Conservation (phyloP, 2,113 vertebrate species). For the Atrichornis clamosus region DNA sequence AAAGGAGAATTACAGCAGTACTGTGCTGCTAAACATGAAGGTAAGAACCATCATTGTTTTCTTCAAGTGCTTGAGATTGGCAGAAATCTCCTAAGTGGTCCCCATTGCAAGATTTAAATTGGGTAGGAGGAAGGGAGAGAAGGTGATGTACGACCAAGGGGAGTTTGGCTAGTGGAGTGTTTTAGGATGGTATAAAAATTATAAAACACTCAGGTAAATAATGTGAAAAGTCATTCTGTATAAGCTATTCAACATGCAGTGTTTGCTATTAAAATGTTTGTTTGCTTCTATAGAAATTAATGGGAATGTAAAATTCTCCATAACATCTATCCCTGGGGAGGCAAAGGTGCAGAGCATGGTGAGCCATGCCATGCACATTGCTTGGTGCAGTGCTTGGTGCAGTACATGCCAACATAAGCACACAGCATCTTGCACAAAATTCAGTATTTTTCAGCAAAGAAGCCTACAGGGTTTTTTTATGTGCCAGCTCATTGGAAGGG, state of each 20-base stretch:
- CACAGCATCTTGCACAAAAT: neutral
- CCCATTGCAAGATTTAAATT: fast-evolving
- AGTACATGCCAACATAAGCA: neutral
- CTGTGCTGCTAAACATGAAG: neutral
- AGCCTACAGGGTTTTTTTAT: neutral
- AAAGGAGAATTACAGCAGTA: neutral
- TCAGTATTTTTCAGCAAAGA: neutral
- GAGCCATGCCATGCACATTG: neutral
- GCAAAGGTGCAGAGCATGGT: neutral
- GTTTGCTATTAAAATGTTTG: neutral
- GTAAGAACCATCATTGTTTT: neutral
- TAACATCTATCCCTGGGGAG: neutral
- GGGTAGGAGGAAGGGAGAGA: neutral
- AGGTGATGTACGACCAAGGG: neutral
- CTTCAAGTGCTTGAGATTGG: neutral
- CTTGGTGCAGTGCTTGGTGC: neutral
- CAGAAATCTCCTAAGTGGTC: neutral
- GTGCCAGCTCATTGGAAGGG: neutral
- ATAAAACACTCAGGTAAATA: neutral
- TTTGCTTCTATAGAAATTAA: neutral
- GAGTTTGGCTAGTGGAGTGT: neutral
- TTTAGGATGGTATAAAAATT: neutral
- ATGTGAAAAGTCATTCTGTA: neutral
- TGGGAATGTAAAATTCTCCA: neutral
- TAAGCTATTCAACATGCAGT: neutral